Conservation (phyloP, 1,140 invertebrate genomes). For the Belonocnema kinseyi region DNA sequence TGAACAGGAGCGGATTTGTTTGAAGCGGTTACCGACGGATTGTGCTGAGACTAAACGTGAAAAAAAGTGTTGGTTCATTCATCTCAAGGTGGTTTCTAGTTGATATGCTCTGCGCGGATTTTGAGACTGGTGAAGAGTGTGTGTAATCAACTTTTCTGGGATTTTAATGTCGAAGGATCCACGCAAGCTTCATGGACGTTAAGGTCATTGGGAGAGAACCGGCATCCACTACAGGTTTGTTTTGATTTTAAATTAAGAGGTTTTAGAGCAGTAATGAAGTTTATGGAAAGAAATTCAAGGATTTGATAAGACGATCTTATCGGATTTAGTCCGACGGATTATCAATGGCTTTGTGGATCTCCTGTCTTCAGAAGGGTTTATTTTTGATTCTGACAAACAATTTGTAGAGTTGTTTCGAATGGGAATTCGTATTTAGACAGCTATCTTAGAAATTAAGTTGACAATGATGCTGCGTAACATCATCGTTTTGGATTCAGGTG, state of each 20-base stretch:
- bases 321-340: conserved; percentile 9
- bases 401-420: too few relatives aligned
- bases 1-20: conserved; percentile 1
- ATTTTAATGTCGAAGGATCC: conserved; percentile 4
- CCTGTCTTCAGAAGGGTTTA: not conserved
- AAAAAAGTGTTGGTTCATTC: conserved; percentile 10
- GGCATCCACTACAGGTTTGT: conserved; percentile 59
- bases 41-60: conserved; percentile 11
- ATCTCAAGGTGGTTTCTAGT: conserved; percentile 23
- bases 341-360: conserved; percentile 9
- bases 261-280: not conserved
- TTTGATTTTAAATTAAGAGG: conserved; percentile 4
- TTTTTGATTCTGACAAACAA: not conserved
- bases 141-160: conserved; percentile 25
- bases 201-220: conserved; percentile 14
- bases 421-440: too few relatives aligned
- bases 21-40: conserved; percentile 27
- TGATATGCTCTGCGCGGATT: conserved; percentile 9
- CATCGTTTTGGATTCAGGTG: too few relatives aligned
- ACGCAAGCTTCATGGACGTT: conserved; percentile 13
- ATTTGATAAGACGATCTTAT: conserved; percentile 16
- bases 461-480: too few relatives aligned
- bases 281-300: conserved; percentile 1
- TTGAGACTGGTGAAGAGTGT: conserved; percentile 26
- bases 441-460: too few relatives aligned